A percentile compares a stretch with the other conserved stretches of the same genome.
These are phyloP conservation scores for Myotis yumanensis DNA, from an alignment of 2,113 vertebrate species.

Conservation along the genomic window DNA sequence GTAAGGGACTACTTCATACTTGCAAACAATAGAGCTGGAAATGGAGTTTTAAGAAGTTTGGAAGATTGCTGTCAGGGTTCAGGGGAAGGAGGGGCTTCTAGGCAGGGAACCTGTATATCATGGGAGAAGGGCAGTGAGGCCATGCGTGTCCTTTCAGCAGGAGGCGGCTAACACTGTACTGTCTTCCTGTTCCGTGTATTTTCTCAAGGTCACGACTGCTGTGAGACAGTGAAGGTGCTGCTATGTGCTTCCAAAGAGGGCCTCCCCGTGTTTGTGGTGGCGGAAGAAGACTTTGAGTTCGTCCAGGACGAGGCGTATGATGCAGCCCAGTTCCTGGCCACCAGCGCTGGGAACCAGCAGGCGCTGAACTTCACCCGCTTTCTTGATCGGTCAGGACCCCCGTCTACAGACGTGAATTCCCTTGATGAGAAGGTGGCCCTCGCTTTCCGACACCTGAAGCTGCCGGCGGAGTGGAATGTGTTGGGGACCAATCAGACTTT, in stretches of 20 bases:
- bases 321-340: slow-evolving; percentile 94
- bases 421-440: slow-evolving; percentile 92
- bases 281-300: slow-evolving; percentile 90
- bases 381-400: slow-evolving; percentile 90
- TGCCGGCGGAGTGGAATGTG: slow-evolving; percentile 93
- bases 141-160: fast-evolving
- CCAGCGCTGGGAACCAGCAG: slow-evolving; percentile 89
- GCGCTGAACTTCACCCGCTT: slow-evolving; percentile 92
- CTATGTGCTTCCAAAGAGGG: slow-evolving; percentile 88
- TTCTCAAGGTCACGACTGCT: slow-evolving; percentile 92
- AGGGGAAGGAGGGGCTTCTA: neutral
- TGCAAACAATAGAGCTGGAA: neutral
- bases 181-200: neutral
- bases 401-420: slow-evolving; percentile 89
- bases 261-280: slow-evolving; percentile 83
- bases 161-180: neutral
- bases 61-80: neutral
- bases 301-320: slow-evolving; percentile 94
- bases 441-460: slow-evolving; percentile 91
- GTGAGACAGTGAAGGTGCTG: slow-evolving; percentile 92
- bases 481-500: slow-evolving; percentile 85
- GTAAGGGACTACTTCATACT: neutral
- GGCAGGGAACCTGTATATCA: neutral
- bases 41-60: neutral
- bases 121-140: neutral